Base-by-base conservation (phyloP, 2,113 vertebrate species). In the Anhinga anhinga region DNA sequence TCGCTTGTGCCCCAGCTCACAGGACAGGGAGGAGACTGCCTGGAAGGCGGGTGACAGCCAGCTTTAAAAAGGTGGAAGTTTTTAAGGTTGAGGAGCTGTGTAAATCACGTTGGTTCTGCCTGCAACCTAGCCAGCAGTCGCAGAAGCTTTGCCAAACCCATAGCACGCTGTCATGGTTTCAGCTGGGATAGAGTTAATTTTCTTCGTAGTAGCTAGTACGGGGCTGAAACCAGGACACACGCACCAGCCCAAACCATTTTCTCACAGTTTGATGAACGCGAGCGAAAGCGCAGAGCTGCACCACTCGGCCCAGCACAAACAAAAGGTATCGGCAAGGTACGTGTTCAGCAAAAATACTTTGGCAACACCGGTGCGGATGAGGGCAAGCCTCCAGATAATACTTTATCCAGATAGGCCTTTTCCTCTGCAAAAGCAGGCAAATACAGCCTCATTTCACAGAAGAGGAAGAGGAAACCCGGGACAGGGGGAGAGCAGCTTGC, bases 31-130 rank as follows among this genome's bases (percentile, higher is more conserved):
- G 38, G 52, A 25, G 38, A 20, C 22, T 25, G 67, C 45, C 69
- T 26, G 55, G 32, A 44, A 66, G 77, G 40, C 0, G 1, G 53
- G 25, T 0, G 3, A 22, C 22, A 32, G 29, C 45, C 4, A 13
- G 5, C 20, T 52, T 20, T 1, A 20, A 32, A 45, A 56, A 55
- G 3, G 22, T 0, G 2, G 6, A 32, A 32, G 32, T 38, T 91
- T 84, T 62, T 30, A 6, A 45, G 7, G 0, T 0, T 0, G 34
- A 74, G 14, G 26, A 25, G 34, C 19, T 22, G 25, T 11, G 26
- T 9, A 38, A 78, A 53, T 34, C 38, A 11, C 0, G 0, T 1
- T 5, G 40, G 14, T 18, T 65, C 56, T 70, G n/a, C n/a, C 74
- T 0, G 1, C 19, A 71, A 25, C 1, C 5, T 3, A 14, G 50